These are phyloP conservation scores for Onychostoma macrolepis DNA, from an alignment of 2,113 vertebrate species.

Conservation along the genomic window DNA sequence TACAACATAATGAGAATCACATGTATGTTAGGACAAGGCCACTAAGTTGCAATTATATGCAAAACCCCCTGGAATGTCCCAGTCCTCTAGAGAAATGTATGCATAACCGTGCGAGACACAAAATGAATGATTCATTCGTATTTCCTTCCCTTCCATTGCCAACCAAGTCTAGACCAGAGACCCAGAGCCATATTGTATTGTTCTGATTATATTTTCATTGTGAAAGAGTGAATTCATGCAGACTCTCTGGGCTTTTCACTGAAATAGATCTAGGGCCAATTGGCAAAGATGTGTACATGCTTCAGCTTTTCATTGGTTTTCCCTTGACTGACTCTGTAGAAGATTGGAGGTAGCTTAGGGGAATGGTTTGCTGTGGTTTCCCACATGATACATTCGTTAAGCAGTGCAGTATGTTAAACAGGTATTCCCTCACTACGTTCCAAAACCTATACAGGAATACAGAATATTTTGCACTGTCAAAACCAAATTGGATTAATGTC, in stretches of 20 bases:
- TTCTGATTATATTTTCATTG: conserved; percentile 53
- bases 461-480: background rate
- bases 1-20: conserved; percentile 45
- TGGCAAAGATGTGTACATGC: conserved; percentile 51
- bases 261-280: conserved; percentile 59
- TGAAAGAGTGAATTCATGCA: conserved; percentile 62
- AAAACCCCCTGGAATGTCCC: conserved; percentile 29
- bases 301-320: conserved; percentile 47
- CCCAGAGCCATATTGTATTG: conserved; percentile 46
- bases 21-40: conserved; percentile 31
- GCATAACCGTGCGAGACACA: background rate
- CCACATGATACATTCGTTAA: conserved; percentile 6
- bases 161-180: conserved; percentile 52
- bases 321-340: conserved; percentile 36
- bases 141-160: conserved; percentile 44
- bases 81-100: conserved; percentile 25
- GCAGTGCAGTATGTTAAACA: background rate
- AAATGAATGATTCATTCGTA: conserved; percentile 56
- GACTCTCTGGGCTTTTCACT: conserved; percentile 43
- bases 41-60: conserved; percentile 19
- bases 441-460: background rate
- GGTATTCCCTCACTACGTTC: background rate
- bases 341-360: conserved; percentile 7
- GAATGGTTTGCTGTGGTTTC: conserved; percentile 20
- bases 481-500: background rate